Evolutionary conservation across 2,113 vertebrate genomes (phyloP).

Genomic region (Rhynchomys soricoides): DNA sequence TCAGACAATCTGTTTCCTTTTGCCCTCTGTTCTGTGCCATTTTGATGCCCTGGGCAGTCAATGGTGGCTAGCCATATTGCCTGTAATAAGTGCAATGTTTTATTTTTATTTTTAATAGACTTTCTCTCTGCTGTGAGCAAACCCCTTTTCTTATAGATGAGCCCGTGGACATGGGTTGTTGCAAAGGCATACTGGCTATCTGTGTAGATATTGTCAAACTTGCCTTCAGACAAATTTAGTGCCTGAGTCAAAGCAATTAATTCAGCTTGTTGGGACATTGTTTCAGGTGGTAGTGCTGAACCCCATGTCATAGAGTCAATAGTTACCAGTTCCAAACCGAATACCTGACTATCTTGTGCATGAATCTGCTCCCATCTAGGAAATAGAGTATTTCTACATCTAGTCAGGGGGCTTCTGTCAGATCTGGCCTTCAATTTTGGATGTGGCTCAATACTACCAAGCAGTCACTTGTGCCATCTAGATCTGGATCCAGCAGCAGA

Average conservation of each 20-base stretch:
- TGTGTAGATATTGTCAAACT: background rate
- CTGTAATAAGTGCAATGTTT: background rate
- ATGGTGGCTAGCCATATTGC: background rate
- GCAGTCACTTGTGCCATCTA: background rate
- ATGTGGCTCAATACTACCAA: background rate
- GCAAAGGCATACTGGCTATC: background rate
- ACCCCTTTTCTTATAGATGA: background rate
- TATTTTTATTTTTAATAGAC: background rate
- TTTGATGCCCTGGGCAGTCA: too few species aligned
- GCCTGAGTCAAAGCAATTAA: background rate
- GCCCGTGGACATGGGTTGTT: background rate
- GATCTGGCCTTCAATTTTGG: background rate
- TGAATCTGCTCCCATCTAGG: background rate
- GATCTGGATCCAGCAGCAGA: background rate
- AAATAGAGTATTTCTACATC: background rate
- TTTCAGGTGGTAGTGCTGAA: background rate
- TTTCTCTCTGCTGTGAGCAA: background rate
- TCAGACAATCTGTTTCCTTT: background rate
- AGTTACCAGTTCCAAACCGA: background rate
- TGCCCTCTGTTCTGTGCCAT: background rate
- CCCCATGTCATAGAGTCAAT: background rate
- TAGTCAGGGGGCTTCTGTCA: background rate
- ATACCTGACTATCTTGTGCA: background rate
- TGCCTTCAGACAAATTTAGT: background rate
- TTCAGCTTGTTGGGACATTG: background rate